phyloP scores from a whole-genome alignment of 2,888 invertebrate genomes.

The Hoplodrina blanda region DNA sequence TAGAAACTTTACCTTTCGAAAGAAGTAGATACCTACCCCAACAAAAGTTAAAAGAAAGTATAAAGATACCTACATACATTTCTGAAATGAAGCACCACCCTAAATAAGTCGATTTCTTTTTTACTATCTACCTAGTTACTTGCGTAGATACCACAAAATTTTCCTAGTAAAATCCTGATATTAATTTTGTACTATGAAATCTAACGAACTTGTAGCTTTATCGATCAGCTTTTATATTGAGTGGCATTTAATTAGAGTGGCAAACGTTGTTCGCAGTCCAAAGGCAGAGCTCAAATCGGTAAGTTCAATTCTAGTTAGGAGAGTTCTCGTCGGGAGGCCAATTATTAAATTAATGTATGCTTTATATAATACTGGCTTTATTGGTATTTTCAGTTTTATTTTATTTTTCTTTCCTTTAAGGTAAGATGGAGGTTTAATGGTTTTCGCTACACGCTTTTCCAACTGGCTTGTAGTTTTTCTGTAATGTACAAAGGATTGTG shows the following conservation, averaged over 20 bases:
- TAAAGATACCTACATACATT: neutral
- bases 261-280: conserved; percentile 53
- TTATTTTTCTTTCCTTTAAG: neutral
- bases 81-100: conserved; percentile 1
- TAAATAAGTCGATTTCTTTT: neutral
- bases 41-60: conserved; percentile 14
- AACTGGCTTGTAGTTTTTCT: neutral
- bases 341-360: conserved; percentile 27
- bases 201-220: conserved; percentile 39
- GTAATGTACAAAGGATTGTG: neutral
- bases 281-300: conserved; percentile 48
- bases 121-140: neutral
- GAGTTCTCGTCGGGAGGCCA: conserved; percentile 28
- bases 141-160: neutral
- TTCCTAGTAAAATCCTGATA: neutral
- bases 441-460: neutral
- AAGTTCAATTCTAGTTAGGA: conserved; percentile 46
- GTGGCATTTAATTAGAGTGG: conserved; percentile 68
- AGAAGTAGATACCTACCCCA: neutral
- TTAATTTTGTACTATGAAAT: conserved; percentile 35
- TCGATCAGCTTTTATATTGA: conserved; percentile 58
- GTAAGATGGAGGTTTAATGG: neutral
- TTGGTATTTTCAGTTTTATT: neutral
- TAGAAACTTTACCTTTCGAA: conserved; percentile 20
- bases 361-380: conserved; percentile 14